Conservation (phyloP, 1,140 invertebrate species). For the Drosophila funebris region DNA sequence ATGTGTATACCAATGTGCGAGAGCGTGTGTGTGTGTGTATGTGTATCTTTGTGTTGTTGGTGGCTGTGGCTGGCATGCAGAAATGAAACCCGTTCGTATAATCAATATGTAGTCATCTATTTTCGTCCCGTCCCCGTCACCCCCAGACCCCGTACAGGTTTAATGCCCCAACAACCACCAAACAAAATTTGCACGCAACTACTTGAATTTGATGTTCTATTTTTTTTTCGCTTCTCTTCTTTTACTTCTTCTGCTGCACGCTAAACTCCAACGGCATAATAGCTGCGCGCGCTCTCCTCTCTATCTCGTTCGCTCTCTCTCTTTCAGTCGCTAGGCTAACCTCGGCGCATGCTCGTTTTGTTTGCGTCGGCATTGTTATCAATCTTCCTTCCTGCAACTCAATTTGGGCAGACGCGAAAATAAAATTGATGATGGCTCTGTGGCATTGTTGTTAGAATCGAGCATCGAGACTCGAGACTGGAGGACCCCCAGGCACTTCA, state of each 20-base stretch:
- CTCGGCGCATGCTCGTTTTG: slow-evolving; percentile 40
- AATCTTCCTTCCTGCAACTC: slow-evolving; percentile 33
- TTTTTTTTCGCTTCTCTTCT: slow-evolving; percentile 23
- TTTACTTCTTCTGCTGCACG: too few species aligned
- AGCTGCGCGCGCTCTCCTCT: slow-evolving; percentile 33
- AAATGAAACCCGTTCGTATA: slow-evolving; percentile 73
- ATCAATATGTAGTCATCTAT: slow-evolving; percentile 75
- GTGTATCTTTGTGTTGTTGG: slow-evolving; percentile 6
- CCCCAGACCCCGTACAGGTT: slow-evolving; percentile 23
- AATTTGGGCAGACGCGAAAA: slow-evolving; percentile 19
- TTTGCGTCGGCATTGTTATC: slow-evolving; percentile 60
- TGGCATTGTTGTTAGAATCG: slow-evolving; percentile 20
- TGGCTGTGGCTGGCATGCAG: slow-evolving; percentile 47
- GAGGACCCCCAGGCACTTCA: slow-evolving; percentile 2
- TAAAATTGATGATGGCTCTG: slow-evolving; percentile 43
- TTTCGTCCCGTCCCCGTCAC: slow-evolving; percentile 33
- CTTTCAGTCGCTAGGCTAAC: neutral
- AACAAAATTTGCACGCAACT: slow-evolving; percentile 53
- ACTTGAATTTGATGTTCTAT: slow-evolving; percentile 40
- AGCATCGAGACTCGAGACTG: neutral
- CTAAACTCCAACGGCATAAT: slow-evolving; percentile 20
- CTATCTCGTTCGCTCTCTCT: slow-evolving; percentile 17
- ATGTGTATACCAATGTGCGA: slow-evolving; percentile 2
- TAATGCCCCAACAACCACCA: slow-evolving; percentile 41
- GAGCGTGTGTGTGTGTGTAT: slow-evolving; percentile 3